Conservation (phyloP, 37 sponge, comb jelly and placozoan species). For the Ianthella basta region DNA sequence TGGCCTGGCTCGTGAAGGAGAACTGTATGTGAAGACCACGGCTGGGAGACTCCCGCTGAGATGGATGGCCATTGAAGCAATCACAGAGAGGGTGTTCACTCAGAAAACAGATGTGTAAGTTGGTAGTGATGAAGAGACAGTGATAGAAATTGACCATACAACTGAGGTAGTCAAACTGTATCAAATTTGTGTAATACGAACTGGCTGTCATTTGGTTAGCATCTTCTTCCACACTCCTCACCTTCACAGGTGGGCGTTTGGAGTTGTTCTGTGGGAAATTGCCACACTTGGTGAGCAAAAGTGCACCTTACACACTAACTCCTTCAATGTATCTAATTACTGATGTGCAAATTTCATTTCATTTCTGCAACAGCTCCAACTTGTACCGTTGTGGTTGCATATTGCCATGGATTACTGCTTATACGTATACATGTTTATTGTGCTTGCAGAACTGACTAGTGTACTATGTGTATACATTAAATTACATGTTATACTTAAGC, state of each 20-base stretch:
- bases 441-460: too few relatives aligned
- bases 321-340: background rate
- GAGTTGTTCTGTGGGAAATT: conserved; percentile 76
- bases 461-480: too few relatives aligned
- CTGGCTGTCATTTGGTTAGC: too few relatives aligned
- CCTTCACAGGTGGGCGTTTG: conserved; percentile 65
- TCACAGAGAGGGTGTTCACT: conserved; percentile 40
- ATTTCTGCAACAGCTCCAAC: too few relatives aligned
- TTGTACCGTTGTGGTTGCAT: too few relatives aligned
- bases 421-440: too few relatives aligned
- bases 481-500: too few relatives aligned
- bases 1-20: conserved; percentile 94
- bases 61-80: conserved; percentile 98
- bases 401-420: too few relatives aligned
- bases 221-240: too few relatives aligned
- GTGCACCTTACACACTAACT: background rate
- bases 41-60: conserved; percentile 97
- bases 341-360: background rate
- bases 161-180: background rate
- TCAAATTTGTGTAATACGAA: too few relatives aligned
- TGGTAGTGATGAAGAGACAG: background rate
- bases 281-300: conserved; percentile 64
- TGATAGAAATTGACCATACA: background rate
- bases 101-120: conserved; percentile 31
- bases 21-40: conserved; percentile 87